Evolutionary conservation across 2,113 vertebrate species (phyloP), one percentile per base, ranked within the genome.

Genomic region (Paratilapia polleni): DNA sequence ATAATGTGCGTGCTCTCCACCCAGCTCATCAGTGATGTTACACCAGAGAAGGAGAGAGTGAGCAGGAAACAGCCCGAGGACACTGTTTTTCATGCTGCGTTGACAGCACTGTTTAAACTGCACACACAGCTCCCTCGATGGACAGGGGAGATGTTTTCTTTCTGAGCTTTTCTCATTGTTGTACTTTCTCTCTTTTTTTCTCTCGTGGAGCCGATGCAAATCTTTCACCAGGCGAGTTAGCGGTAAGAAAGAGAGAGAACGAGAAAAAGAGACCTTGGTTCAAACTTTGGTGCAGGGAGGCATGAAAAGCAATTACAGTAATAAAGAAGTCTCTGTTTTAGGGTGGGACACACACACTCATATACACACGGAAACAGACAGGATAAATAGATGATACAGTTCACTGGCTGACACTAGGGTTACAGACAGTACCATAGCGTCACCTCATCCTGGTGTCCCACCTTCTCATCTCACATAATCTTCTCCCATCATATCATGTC

Each of bases 41-140:
- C 62, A 59, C 10, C 20, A 49, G 26, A 31, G 47, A 31, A 73
- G 64, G 17, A 28, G 54, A 4, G 54, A 10, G 70, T 47, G 84
- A 77, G 84, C 89, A 89, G 88, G 89, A 89, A 84, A 70, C 59
- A 13, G 79, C 86, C 80, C 59, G 78, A 81, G 87, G 82, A 63
- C 87, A 2, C 77, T 70, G 68, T 31, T 26, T 78, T 36, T 54
- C 77, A 64, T 59, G 81, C 80, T 56, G 87, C 88, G 90, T 85
- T 70, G 87, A 91, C 85, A 83, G 28, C 87, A 59, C 52, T 56
- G 78, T 78, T 76, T 62, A 87, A 92, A 84, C 17, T 89, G 90
- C 89, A 88, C 86, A 80, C 81, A 5, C 91, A 95, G 93, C 87
- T 94, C 78, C 88, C 89, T 84, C 81, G 70, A 85, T 77, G 78